Base-by-base conservation (phyloP, 2,797 vertebrate genomes). In the Sardinella longiceps region DNA sequence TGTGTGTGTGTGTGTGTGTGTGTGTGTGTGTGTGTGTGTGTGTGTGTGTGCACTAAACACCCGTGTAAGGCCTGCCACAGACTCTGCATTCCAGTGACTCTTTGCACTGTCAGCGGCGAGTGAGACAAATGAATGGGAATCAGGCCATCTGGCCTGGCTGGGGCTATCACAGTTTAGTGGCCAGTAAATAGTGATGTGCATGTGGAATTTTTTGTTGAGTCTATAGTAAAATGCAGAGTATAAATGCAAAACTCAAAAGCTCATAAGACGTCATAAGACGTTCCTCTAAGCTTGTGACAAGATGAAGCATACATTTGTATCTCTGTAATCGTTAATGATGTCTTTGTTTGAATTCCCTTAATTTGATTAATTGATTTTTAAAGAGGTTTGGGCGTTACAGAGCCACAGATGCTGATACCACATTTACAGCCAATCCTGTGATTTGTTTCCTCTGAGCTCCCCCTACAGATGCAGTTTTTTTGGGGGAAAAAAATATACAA, bases 11-110 rank as follows among this genome's bases (percentile, higher is more conserved):
- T 63, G 60, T 28, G 58, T 28, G 23, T 28, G 58, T 63, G 58
- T 63, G 58, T 63, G 58, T 63, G n/a, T 28, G 58, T 30, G 58
- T 63, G 56, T n/a, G 56, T n/a, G 20, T n/a, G 56, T 58, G 56
- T 58, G 56, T 58, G 56, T 58, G 56, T 3, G 60, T 7, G 9
- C 1, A 7, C 60, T n/a, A 7, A 63, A n/a, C 23, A n/a, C 53
- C 53, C 23, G 53, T 58, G 53, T 6, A n/a, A 58, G 7, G 28
- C 28, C 60, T 66, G 28, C 12, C 60, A 15, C 28, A 4, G 60
- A 12, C 3, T 66, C 60, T 66, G 28, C 60, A 66, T 66, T 66
- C 60, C 60, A 30, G 25, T 10, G 5, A 1, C 28, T 28, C 60
- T 60, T 60, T 66, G 60, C 28, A 2, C 28, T 66, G 60, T 66